These are phyloP conservation scores for Myrmecophaga tridactyla DNA, from an alignment of 2,113 vertebrate genomes.

Conservation along the genomic window DNA sequence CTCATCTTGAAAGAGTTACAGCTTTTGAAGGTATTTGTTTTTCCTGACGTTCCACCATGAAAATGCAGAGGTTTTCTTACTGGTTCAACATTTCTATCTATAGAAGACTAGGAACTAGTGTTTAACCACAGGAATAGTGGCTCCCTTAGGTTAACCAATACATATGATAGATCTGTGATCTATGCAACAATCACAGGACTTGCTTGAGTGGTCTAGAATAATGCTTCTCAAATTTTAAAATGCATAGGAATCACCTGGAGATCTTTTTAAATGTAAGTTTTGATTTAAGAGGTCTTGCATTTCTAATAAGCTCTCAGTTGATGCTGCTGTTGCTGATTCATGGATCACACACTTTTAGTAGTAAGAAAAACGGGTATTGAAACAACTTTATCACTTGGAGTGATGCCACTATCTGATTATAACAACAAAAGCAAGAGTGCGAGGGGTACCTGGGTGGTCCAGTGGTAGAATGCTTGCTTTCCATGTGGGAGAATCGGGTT, in stretches of 20 bases:
- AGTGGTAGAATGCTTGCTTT: no score
- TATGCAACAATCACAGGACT: neutral
- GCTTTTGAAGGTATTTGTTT: slow-evolving; percentile 58
- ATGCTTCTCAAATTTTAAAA: neutral
- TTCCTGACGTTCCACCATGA: slow-evolving; percentile 34
- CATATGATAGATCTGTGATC: neutral
- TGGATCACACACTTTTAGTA: neutral
- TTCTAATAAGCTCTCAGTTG: neutral
- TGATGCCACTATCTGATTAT: neutral
- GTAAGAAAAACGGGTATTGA: neutral
- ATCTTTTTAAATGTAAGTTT: neutral
- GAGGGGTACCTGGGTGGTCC: no score
- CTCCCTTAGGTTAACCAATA: neutral
- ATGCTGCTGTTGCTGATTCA: neutral
- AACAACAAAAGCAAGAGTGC: neutral
- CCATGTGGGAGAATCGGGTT: no score
- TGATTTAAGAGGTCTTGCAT: neutral
- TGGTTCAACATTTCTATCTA: neutral
- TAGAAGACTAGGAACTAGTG: neutral
- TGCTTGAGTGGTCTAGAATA: neutral
- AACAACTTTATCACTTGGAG: neutral
- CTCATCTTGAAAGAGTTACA: slow-evolving; percentile 57
- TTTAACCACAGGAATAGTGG: neutral
- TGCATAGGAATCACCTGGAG: no score
- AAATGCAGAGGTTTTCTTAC: slow-evolving; percentile 37